phyloP scores from a whole-genome alignment of 2,888 invertebrate genomes.

The Ganaspis brasiliensis region DNA sequence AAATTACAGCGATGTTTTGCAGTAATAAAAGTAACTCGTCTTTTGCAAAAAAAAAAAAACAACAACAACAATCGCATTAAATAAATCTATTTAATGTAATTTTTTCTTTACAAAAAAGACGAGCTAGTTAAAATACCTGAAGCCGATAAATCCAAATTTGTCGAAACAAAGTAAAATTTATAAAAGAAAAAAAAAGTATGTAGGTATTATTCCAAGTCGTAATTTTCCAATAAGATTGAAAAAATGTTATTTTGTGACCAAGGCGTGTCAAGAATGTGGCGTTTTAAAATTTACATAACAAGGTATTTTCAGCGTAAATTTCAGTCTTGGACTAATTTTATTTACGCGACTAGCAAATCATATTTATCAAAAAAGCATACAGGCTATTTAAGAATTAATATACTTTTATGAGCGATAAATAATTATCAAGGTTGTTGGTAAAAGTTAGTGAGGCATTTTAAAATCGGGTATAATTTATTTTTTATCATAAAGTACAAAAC shows the following conservation, averaged over 20 bases:
- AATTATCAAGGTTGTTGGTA: constrained; percentile 1
- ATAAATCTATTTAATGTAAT: too few species aligned
- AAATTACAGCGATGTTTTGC: constrained; percentile 2
- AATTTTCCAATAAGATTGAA: constrained; percentile 1
- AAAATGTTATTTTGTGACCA: background rate
- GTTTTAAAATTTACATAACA: constrained; percentile 3
- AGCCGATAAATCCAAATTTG: too few species aligned
- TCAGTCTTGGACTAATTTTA: constrained; percentile 1
- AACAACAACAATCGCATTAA: too few species aligned
- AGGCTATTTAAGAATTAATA: background rate
- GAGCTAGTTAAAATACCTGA: too few species aligned
- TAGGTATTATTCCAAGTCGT: background rate
- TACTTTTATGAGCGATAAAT: constrained; percentile 2
- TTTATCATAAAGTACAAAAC: too few species aligned
- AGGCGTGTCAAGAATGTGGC: constrained; percentile 9
- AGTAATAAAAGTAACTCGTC: background rate
- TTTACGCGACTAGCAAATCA: constrained; percentile 6
- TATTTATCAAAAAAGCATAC: background rate
- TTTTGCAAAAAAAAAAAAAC: too few species aligned
- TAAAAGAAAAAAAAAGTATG: too few species aligned
- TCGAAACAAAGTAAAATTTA: too few species aligned
- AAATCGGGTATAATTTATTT: too few species aligned
- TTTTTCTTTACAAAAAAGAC: too few species aligned
- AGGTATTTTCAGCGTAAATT: constrained; percentile 10
- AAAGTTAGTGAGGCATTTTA: background rate